Evolutionary conservation across 2,888 invertebrate species (phyloP), one percentile per base, ranked within the genome.

Genomic region (Clunio marinus): DNA sequence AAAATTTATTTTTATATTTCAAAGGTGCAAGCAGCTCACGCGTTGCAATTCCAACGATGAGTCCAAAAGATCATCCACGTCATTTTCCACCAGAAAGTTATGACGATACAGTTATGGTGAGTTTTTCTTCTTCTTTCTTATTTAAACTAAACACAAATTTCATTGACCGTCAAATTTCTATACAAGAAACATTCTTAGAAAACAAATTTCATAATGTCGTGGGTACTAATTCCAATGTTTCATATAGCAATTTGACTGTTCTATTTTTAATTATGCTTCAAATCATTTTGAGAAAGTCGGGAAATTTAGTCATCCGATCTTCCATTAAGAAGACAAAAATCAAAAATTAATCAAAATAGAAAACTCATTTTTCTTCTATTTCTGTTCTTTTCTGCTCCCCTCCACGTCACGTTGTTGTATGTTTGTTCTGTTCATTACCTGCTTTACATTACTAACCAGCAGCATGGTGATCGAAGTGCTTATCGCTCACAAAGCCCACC

Each of bases 401-500:
- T 25, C 25, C 59, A 59, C 25, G n/a, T 20, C 45, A 55, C 32
- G 20, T 57, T 66, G n/a, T n/a, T n/a, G 32, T 66, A 55, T 28
- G 25, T 66, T 55, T 55, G 65, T 28, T 65, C 3, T 55, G 28
- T 51, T 51, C 51, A 51, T 51, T 51, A n/a, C 51, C 51, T 20
- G 66, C 66, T 66, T 66, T 32, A 73, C 72, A 3, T 74, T 77
- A 8, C 75, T 80, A 46, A 82, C 82, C 2, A 82, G 58, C 57
- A 68, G 68, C 68, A 68, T 55, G 25, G 68, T 58, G 68, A 68
- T 20, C 37, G 57, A 58, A 68, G 81, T 73, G 80, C 81, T 68
- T 81, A 81, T 72, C 76, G 81, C 76, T 76, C 83, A 74, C 86
- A 88, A 81, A 89, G 89, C 79, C 91, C 90, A 75, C 91, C 91